Conservation (phyloP, 2,888 invertebrate genomes). For the Mylabris sibirica region DNA sequence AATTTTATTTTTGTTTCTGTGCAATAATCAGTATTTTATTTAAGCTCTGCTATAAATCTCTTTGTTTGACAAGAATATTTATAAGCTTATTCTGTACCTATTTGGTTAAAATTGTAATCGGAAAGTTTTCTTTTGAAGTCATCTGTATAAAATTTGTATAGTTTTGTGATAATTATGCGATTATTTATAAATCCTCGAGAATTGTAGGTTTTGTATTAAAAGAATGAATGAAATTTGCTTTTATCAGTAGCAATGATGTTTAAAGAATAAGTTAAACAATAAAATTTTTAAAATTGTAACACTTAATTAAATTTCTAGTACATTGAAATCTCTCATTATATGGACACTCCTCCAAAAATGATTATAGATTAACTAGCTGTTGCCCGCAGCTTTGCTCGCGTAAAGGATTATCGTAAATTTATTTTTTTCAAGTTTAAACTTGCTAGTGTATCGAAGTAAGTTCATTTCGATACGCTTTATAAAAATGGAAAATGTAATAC, state of each 20-base stretch:
- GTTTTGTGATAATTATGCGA: slow-evolving; percentile 1
- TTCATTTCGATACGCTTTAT: too few species aligned
- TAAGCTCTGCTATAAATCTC: not conserved
- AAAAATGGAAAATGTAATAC: too few species aligned
- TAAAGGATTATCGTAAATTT: too few species aligned
- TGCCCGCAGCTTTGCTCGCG: too few species aligned
- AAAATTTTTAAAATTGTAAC: not conserved
- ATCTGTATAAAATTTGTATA: not conserved
- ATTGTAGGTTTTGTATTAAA: not conserved
- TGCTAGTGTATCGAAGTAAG: too few species aligned
- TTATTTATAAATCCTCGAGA: not conserved
- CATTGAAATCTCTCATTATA: not conserved
- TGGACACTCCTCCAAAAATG: too few species aligned
- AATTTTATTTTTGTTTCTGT: not conserved
- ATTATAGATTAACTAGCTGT: too few species aligned
- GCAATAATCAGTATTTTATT: slow-evolving; percentile 8
- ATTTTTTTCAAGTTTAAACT: too few species aligned
- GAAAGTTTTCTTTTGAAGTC: not conserved
- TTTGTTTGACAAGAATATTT: not conserved
- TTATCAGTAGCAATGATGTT: not conserved
- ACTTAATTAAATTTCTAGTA: not conserved
- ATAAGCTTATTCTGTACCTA: not conserved
- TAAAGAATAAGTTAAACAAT: not conserved
- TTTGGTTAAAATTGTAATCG: too few species aligned
- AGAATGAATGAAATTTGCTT: not conserved